These are phyloP conservation scores for Scopus umbretta DNA, from an alignment of 2,113 vertebrate genomes.

Conservation along the genomic window DNA sequence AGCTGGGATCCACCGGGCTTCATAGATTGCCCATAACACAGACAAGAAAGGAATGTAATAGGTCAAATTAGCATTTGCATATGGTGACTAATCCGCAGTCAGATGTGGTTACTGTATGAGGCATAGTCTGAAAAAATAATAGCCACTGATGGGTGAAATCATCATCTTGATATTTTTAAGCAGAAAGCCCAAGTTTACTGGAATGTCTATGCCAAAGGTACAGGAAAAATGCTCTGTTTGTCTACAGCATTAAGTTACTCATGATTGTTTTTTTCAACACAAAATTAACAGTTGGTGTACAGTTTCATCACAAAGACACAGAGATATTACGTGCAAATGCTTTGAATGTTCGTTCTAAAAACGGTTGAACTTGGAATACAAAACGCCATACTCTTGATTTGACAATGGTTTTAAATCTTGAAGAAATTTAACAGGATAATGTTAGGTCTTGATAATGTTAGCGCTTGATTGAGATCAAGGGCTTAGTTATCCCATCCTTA, in stretches of 20 bases:
- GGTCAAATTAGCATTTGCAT: neutral
- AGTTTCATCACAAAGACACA: neutral
- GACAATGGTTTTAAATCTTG: neutral
- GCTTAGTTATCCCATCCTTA: neutral
- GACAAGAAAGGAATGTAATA: neutral
- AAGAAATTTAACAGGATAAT: neutral
- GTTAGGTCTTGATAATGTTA: neutral
- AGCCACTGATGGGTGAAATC: neutral
- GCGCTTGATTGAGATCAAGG: too few species aligned
- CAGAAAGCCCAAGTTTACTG: neutral
- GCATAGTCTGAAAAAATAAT: slow-evolving; percentile 13
- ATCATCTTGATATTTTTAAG: slow-evolving; percentile 22
- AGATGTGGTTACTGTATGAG: neutral
- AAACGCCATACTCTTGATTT: neutral
- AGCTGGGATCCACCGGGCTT: neutral
- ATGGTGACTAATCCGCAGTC: neutral
- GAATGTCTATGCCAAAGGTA: neutral
- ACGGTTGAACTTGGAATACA: neutral
- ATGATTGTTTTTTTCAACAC: neutral
- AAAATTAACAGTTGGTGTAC: neutral
- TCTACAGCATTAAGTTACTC: neutral
- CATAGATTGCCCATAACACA: rapidly evolving
- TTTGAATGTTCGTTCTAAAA: neutral
- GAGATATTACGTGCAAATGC: neutral
- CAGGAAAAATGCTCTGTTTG: neutral